Evolutionary conservation across 1,140 invertebrate species (phyloP), one percentile per base, ranked within the genome.

Genomic region (Chymomyza costata): DNA sequence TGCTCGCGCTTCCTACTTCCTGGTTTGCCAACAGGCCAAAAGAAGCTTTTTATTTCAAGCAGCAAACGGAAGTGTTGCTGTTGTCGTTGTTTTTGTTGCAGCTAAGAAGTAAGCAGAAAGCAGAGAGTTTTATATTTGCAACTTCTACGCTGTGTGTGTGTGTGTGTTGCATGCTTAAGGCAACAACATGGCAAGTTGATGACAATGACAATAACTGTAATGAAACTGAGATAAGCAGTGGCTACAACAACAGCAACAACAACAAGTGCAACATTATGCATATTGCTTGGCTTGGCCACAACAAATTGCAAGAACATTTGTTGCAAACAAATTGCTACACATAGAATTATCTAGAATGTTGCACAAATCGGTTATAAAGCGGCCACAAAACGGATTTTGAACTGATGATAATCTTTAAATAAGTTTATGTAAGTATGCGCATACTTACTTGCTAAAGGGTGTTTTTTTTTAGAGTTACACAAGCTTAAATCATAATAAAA

Each of bases 141-240:
- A 8, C 8, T 25, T 25, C 21, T 8, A 25, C 21, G 8, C 8
- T 25, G 21, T 25, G 21, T 25, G 21, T 25, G 8, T 25, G 21
- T 3, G 21, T 25, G 21, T 8, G 21, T 25, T 5, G 19, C 19
- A 28, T 21, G 17, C 35, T 41, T 18, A 40, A 55, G 53, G 37
- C 65, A 70, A 70, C 66, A 70, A 70, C 67, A 70, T 65, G 55
- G 55, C 58, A 50, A 45, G 46, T 68, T 73, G 68, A 73, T 74
- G 68, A 73, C 68, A 73, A 73, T 68, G 68, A 73, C 68, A 67
- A 73, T 73, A 73, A 73, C 59, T 67, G 69, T 73, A 73, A 73
- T 73, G 69, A 73, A 73, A 73, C 68, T 62, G 50, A 67, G 68
- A 73, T 74, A 73, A 73, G 68, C 68, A 59, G 63, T 34, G n/a